These are phyloP conservation scores for Cynoglossus semilaevis DNA, from an alignment of 2,113 vertebrate genomes.

Conservation along the genomic window DNA sequence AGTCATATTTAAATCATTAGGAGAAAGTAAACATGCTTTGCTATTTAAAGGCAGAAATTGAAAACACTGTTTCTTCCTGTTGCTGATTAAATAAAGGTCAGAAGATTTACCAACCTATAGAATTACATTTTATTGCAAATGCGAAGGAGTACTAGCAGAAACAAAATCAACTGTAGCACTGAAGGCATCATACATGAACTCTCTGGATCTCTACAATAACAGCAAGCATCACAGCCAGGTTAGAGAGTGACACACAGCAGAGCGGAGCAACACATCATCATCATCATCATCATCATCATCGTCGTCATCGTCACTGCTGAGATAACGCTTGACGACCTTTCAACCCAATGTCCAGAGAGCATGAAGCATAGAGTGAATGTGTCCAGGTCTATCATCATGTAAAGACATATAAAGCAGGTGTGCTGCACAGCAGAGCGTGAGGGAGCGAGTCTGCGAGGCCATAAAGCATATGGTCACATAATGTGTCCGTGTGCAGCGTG, in stretches of 20 bases:
- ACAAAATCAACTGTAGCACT: too few relatives aligned
- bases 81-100: too few relatives aligned
- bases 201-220: too few relatives aligned
- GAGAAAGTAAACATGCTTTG: too few relatives aligned
- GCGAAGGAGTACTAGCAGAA: too few relatives aligned
- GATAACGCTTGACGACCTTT: slow-evolving; percentile 14
- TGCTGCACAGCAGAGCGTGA: slow-evolving; percentile 37
- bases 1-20: too few relatives aligned
- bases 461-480: slow-evolving; percentile 50
- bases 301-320: background rate
- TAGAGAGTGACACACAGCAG: slow-evolving; percentile 39
- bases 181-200: too few relatives aligned
- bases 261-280: too few relatives aligned
- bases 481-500: slow-evolving; percentile 25
- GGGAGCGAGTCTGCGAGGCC: slow-evolving; percentile 37
- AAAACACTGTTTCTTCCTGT: too few relatives aligned
- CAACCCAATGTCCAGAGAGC: slow-evolving; percentile 25
- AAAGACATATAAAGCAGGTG: slow-evolving; percentile 47
- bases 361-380: slow-evolving; percentile 21
- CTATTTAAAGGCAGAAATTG: too few relatives aligned
- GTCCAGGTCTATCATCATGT: slow-evolving; percentile 20
- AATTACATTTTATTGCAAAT: too few relatives aligned
- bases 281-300: slow-evolving; percentile 21
- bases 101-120: too few relatives aligned
- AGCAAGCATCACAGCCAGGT: background rate